Base-by-base conservation (phyloP, 2,113 vertebrate species). In the Nothobranchius kuhntae region DNA sequence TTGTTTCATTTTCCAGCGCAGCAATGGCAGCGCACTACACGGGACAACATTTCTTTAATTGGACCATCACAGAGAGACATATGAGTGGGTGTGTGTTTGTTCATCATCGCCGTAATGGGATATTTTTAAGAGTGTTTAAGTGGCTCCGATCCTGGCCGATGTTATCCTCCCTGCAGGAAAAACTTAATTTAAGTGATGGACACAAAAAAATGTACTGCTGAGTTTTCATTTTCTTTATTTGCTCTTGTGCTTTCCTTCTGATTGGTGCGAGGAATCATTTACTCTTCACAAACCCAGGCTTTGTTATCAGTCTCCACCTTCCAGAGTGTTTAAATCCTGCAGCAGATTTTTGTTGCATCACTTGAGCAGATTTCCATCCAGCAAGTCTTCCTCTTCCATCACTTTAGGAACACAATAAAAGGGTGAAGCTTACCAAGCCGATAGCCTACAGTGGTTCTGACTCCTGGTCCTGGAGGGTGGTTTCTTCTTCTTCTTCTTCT, bases 41-140 rank as follows among this genome's bases (percentile, higher is more conserved):
- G 53, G 14, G 56, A 67, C 24, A 69, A 63, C 82, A 77, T 85
- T 77, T 77, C 63, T 77, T 48, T 81, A 85, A 83, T 83, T 83
- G 72, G 66, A 52, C 38, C 64, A 68, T 77, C 62, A 68, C 56
- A n/a, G 67, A 17, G 80, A 80, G 80, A 67, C 68, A 67, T 61
- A 78, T 54, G 79, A 73, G 47, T n/a, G 38, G 6, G 38, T 40
- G 65, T 44, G 3, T 62, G 36, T 71, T 51, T 65, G 46, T 36
- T 68, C 42, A 57, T 75, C 67, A 57, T 47, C n/a, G 59, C 65
- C 13, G 2, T 82, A 77, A 82, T 77, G 76, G 64, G 80, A 74
- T 38, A 65, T 80, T 56, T 77, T 83, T 54, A 70, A 75, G 58
- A 78, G 57, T 65, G 53, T 81, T 76, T 68, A 75, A 84, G 69